Percentiles rank a stretch among this genome's conserved stretches.
Evolutionary conservation across 2,888 invertebrate genomes (phyloP).

Genomic region (Dexiosoma caninum): DNA sequence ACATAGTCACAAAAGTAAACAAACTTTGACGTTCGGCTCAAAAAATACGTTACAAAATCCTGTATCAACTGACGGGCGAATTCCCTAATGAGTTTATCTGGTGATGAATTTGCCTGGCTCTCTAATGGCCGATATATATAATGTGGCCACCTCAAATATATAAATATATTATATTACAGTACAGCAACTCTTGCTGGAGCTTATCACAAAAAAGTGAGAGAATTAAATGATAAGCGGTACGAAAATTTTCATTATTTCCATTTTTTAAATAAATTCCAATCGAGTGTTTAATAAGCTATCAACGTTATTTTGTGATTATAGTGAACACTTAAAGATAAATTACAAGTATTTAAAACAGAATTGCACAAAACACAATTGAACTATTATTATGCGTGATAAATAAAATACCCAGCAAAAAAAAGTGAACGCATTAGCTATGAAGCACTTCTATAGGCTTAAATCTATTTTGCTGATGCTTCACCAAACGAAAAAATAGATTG

Average conservation of each 20-base stretch:
- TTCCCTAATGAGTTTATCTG: no score
- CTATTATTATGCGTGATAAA: slow-evolving; percentile 1
- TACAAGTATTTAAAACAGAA: neutral
- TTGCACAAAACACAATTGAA: neutral
- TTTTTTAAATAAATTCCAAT: neutral
- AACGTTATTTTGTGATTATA: no score
- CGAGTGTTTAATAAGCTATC: neutral
- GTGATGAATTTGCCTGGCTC: no score
- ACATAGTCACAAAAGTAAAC: no score
- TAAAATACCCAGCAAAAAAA: no score
- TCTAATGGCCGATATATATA: neutral
- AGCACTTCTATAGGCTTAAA: no score
- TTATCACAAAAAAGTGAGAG: slow-evolving; percentile 28
- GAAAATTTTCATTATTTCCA: neutral
- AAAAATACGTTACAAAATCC: no score
- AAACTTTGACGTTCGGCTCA: no score
- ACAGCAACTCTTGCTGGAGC: neutral
- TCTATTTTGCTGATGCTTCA: no score
- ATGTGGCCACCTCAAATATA: neutral
- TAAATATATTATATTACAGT: neutral
- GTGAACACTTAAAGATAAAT: slow-evolving; percentile 27
- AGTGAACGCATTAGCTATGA: no score
- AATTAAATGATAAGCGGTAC: neutral
- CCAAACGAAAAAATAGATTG: no score
- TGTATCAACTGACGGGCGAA: no score